phyloP scores from a whole-genome alignment of 2,888 invertebrate genomes.

The Drosophila monieri region DNA sequence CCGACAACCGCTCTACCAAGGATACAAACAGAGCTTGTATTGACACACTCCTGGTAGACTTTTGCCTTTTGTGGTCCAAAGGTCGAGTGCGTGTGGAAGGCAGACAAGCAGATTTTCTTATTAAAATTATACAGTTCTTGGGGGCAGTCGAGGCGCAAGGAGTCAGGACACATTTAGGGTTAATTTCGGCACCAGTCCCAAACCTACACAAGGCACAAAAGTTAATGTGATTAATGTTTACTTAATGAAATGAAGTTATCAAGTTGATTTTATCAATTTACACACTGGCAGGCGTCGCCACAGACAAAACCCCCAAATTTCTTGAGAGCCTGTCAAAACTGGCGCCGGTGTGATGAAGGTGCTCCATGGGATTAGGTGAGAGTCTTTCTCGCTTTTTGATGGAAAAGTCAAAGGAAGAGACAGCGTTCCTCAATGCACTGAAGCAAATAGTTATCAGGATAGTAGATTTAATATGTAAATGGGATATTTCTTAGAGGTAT shows the following conservation, averaged over 20 bases:
- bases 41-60: slow-evolving; percentile 67
- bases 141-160: neutral
- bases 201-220: slow-evolving; percentile 51
- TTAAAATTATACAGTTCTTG: slow-evolving; percentile 58
- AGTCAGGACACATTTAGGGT: slow-evolving; percentile 57
- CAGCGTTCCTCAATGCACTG: slow-evolving; percentile 33
- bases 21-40: slow-evolving; percentile 46
- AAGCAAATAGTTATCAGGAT: neutral
- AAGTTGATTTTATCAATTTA: slow-evolving; percentile 79
- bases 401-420: slow-evolving; percentile 14
- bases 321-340: slow-evolving; percentile 53
- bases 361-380: slow-evolving; percentile 39
- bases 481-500: too few species aligned
- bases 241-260: slow-evolving; percentile 80
- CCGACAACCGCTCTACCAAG: neutral
- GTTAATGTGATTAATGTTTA: slow-evolving; percentile 79
- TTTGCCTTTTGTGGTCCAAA: slow-evolving; percentile 67
- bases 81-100: slow-evolving; percentile 49
- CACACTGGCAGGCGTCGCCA: slow-evolving; percentile 54
- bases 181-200: slow-evolving; percentile 57
- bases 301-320: slow-evolving; percentile 56
- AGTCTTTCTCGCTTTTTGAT: slow-evolving; percentile 13
- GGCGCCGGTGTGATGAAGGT: slow-evolving; percentile 66
- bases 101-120: slow-evolving; percentile 62
- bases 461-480: neutral